Evolutionary conservation across 1,140 invertebrate species (phyloP).

Genomic region (Lucilia cuprina): DNA sequence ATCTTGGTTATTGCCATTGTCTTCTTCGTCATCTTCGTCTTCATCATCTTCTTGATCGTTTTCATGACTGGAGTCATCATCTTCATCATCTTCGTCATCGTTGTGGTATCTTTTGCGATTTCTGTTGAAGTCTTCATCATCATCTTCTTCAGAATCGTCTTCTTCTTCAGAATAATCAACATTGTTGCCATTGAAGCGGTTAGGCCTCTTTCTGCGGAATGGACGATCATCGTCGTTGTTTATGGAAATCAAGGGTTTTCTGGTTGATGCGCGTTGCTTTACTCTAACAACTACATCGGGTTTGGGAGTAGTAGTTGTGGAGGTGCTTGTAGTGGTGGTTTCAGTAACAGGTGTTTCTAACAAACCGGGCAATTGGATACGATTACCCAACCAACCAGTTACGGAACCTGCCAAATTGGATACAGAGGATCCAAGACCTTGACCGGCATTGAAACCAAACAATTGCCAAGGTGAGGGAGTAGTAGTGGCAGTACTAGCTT

Average conservation of each 20-base stretch:
- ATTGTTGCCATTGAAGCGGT: slow-evolving; percentile 20
- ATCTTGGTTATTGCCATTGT: slow-evolving; percentile 41
- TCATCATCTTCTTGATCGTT: slow-evolving; percentile 50
- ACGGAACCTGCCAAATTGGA: slow-evolving; percentile 55
- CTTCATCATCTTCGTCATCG: slow-evolving; percentile 42
- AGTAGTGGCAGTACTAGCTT: slow-evolving; percentile 39
- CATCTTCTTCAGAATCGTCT: slow-evolving; percentile 21
- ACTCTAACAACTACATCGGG: slow-evolving; percentile 56
- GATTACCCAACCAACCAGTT: slow-evolving; percentile 58
- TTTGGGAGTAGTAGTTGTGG: slow-evolving; percentile 45
- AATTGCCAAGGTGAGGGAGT: slow-evolving; percentile 44
- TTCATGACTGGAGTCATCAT: slow-evolving; percentile 22
- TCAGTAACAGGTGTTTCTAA: slow-evolving; percentile 53
- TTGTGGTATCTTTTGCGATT: slow-evolving; percentile 46
- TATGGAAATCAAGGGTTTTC: slow-evolving; percentile 35
- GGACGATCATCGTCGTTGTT: slow-evolving; percentile 34
- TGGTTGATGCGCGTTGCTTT: slow-evolving; percentile 41
- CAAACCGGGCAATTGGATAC: slow-evolving; percentile 46
- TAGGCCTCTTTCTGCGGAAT: not conserved
- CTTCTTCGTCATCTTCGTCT: slow-evolving; percentile 47
- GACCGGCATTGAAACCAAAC: slow-evolving; percentile 56
- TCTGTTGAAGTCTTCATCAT: slow-evolving; percentile 37
- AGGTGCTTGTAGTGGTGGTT: slow-evolving; percentile 37
- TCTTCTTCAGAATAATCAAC: slow-evolving; percentile 33
- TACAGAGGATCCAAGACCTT: slow-evolving; percentile 53